phyloP scores from a whole-genome alignment of 2,888 invertebrate species.

The Nomada ruficornis region DNA sequence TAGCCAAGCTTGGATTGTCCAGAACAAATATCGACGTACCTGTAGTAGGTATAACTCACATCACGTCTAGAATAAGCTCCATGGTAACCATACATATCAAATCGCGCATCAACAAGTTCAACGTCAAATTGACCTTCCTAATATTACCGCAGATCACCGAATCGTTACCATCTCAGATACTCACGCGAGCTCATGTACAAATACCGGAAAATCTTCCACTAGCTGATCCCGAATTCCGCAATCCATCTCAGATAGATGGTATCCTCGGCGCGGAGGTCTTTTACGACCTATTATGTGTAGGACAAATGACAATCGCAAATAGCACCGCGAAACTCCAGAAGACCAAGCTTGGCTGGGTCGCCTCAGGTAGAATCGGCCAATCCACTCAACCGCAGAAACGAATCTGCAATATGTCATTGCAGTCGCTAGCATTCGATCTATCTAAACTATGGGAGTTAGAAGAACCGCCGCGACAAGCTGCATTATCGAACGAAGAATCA shows the following conservation, averaged over 20 bases:
- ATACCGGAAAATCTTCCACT: neutral
- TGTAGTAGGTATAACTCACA: neutral
- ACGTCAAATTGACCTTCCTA: too few relatives aligned
- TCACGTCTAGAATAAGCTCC: neutral
- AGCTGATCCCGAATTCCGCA: neutral
- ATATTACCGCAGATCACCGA: too few relatives aligned
- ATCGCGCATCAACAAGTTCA: too few relatives aligned
- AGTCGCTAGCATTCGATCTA: too few relatives aligned
- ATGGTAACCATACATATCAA: too few relatives aligned
- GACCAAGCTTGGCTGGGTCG: neutral
- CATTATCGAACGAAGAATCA: too few relatives aligned
- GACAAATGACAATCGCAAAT: neutral
- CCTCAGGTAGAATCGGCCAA: too few relatives aligned
- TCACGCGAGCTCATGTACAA: too few relatives aligned
- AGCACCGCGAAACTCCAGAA: neutral
- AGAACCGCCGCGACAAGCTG: neutral
- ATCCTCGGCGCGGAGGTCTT: neutral
- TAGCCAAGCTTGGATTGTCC: too few relatives aligned
- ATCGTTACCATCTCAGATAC: too few relatives aligned
- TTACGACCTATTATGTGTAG: neutral
- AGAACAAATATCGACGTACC: neutral
- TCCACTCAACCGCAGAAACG: too few relatives aligned
- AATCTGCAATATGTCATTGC: too few relatives aligned
- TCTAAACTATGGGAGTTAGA: constrained; percentile 40
- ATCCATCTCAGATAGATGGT: neutral